Conservation (phyloP, 2,113 vertebrate genomes). For the Atherinomorus stipes region DNA sequence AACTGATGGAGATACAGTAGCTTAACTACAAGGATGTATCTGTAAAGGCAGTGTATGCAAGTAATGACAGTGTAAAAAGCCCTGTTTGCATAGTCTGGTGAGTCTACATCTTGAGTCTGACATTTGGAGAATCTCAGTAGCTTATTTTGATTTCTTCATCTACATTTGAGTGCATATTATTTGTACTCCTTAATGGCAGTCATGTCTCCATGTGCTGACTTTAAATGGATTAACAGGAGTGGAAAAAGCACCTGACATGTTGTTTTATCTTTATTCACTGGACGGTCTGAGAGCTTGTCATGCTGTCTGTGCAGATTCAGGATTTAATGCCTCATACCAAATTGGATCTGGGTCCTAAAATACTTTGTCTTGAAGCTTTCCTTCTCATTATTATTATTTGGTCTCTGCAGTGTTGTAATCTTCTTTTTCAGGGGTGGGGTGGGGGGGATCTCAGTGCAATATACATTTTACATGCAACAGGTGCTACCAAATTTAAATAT, state of each 20-base stretch:
- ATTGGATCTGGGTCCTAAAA: slow-evolving; percentile 41
- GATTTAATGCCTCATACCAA: slow-evolving; percentile 28
- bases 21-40: background rate
- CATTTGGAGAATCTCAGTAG: slow-evolving; percentile 18
- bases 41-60: background rate
- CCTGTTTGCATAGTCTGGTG: slow-evolving; percentile 38
- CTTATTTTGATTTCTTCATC: slow-evolving; percentile 11
- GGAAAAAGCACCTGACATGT: slow-evolving; percentile 22
- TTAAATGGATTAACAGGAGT: slow-evolving; percentile 8
- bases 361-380: slow-evolving; percentile 13
- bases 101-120: slow-evolving; percentile 14
- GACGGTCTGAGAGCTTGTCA: slow-evolving; percentile 25
- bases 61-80: slow-evolving; percentile 23
- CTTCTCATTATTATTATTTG: background rate
- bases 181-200: slow-evolving; percentile 1
- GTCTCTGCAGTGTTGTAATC: background rate
- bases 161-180: background rate
- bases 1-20: too few species aligned
- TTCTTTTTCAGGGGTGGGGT: slow-evolving; percentile 27
- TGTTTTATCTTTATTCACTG: slow-evolving; percentile 19
- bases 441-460: background rate
- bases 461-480: slow-evolving; percentile 1
- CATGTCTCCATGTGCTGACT: background rate
- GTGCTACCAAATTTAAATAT: background rate
- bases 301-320: slow-evolving; percentile 16